Percentiles rank a stretch among this genome's conserved stretches.
Evolutionary conservation across 2,888 invertebrate genomes (phyloP).

Genomic region (Drosophila robusta): DNA sequence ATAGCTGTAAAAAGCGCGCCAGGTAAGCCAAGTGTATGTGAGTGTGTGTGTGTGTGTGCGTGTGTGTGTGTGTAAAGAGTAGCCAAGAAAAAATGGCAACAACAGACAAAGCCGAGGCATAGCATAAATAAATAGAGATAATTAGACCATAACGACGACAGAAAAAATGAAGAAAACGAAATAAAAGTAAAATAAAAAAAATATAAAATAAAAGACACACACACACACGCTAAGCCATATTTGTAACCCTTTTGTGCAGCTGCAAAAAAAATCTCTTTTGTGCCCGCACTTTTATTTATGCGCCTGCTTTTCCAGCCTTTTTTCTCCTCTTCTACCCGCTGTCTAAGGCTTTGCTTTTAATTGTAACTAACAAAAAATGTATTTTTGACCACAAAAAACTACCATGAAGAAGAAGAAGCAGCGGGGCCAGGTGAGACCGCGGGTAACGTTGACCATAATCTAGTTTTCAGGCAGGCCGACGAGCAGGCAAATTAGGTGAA

Average conservation of each 20-base stretch:
- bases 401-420: constrained; percentile 2
- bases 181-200: constrained; percentile 37
- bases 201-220: constrained; percentile 26
- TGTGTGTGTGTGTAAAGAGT: constrained; percentile 31
- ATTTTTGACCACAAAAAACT: constrained; percentile 34
- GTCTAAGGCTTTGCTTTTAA: constrained; percentile 32
- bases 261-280: constrained; percentile 21
- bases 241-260: constrained; percentile 47
- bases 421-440: constrained; percentile 3
- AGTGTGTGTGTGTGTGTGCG: constrained; percentile 18
- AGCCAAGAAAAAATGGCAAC: constrained; percentile 40
- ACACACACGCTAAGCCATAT: constrained; percentile 21
- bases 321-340: constrained; percentile 8
- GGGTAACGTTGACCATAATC: constrained; percentile 66
- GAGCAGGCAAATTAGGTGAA: constrained; percentile 67
- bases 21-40: constrained; percentile 42
- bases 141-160: constrained; percentile 78
- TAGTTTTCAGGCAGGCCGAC: constrained; percentile 43
- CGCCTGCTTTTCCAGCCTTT: background rate
- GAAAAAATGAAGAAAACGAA: constrained; percentile 38
- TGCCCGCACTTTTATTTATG: constrained; percentile 31
- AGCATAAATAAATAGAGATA: constrained; percentile 80
- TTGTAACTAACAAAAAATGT: constrained; percentile 32
- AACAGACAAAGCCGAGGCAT: constrained; percentile 46
- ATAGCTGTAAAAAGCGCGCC: constrained; percentile 64